These are phyloP conservation scores for Ptyas mucosa DNA, from an alignment of 2,113 vertebrate genomes.

Conservation along the genomic window DNA sequence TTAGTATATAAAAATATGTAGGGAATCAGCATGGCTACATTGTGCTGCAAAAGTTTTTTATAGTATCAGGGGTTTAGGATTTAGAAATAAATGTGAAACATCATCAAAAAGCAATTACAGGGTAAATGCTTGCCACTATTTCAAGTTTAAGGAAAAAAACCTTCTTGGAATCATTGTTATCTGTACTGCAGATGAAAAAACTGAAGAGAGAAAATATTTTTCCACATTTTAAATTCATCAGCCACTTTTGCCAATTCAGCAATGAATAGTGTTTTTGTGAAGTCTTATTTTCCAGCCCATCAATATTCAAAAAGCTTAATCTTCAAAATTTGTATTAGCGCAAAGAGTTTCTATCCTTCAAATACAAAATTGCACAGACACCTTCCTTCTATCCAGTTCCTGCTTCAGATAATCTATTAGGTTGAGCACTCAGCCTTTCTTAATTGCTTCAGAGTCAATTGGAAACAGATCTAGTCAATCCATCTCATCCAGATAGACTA, in stretches of 20 bases:
- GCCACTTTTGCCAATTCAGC: background rate
- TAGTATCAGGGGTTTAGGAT: background rate
- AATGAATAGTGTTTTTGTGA: background rate
- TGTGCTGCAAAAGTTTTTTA: background rate
- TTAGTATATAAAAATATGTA: background rate
- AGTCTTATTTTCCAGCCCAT: background rate
- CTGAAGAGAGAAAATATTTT: background rate
- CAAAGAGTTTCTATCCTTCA: background rate
- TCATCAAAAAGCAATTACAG: background rate
- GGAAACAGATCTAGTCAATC: background rate
- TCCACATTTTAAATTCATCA: background rate
- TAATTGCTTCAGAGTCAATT: background rate
- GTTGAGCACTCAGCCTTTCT: background rate
- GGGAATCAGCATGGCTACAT: background rate
- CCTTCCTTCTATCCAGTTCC: background rate
- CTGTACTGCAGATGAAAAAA: background rate
- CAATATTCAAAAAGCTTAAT: background rate
- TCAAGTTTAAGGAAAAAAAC: rapidly evolving
- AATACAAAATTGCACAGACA: background rate
- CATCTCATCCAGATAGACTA: background rate
- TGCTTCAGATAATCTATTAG: background rate
- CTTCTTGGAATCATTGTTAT: rapidly evolving
- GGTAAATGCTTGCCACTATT: rapidly evolving
- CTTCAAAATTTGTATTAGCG: background rate
- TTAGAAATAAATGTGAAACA: background rate